Conservation (phyloP, 2,888 invertebrate genomes). For the Oasisia sp. region DNA sequence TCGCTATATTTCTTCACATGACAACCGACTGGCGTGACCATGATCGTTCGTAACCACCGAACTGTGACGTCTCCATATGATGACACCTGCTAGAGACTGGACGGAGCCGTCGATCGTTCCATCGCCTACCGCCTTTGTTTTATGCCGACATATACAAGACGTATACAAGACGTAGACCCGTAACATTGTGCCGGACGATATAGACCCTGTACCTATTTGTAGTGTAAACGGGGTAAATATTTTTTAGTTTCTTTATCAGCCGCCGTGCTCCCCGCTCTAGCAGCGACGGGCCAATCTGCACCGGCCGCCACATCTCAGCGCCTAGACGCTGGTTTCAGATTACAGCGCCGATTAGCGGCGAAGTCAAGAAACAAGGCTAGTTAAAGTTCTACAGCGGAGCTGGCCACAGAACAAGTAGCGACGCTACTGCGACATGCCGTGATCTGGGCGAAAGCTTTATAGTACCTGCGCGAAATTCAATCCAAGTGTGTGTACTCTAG, state of each 20-base stretch:
- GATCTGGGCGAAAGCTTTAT: not conserved
- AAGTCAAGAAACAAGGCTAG: not conserved
- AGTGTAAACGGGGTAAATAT: too few relatives aligned
- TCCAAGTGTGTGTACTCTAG: not conserved
- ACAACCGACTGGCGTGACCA: too few relatives aligned
- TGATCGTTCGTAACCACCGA: too few relatives aligned
- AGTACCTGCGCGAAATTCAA: not conserved
- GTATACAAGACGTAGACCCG: not conserved
- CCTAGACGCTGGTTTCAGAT: slow-evolving; percentile 6
- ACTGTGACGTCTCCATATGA: too few relatives aligned
- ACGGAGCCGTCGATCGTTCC: not conserved
- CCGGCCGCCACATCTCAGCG: not conserved
- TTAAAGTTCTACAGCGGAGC: slow-evolving; percentile 17
- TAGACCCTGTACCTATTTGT: not conserved
- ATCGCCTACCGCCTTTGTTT: not conserved
- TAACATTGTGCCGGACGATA: not conserved
- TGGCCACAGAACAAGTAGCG: not conserved
- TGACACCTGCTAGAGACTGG: too few relatives aligned
- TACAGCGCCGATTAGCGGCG: not conserved
- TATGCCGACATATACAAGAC: not conserved
- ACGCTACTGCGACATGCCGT: not conserved
- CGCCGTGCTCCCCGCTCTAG: not conserved
- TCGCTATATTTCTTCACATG: too few relatives aligned
- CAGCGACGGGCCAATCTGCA: not conserved
- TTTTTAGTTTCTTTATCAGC: not conserved